These are phyloP conservation scores for Psophia crepitans DNA, from an alignment of 2,113 vertebrate species.

Conservation along the genomic window DNA sequence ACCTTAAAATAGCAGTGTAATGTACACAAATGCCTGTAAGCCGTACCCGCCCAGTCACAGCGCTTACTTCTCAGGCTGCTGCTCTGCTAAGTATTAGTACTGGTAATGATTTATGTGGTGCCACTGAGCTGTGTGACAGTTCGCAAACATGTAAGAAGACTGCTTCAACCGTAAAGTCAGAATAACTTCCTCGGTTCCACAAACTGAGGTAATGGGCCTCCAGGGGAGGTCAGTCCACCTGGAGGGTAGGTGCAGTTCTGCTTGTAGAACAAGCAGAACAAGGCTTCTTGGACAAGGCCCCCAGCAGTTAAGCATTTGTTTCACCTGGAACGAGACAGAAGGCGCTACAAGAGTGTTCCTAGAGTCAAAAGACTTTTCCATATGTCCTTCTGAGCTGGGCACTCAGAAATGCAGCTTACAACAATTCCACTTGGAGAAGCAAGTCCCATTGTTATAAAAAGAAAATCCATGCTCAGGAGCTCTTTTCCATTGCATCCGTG, in stretches of 20 bases:
- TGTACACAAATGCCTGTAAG: not conserved
- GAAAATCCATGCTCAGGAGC: not conserved
- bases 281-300: not conserved
- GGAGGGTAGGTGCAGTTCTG: not conserved
- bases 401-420: not conserved
- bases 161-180: not conserved
- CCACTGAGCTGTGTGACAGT: not conserved
- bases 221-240: not conserved
- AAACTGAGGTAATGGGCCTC: not conserved
- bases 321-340: not conserved
- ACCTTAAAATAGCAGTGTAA: constrained; percentile 16
- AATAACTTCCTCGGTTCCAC: not conserved
- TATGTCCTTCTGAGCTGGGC: not conserved
- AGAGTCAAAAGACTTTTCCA: not conserved
- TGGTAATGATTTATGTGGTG: constrained; percentile 13
- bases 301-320: not conserved
- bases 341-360: not conserved
- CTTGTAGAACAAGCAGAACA: no score
- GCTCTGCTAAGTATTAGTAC: not conserved
- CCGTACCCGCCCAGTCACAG: not conserved
- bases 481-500: not conserved
- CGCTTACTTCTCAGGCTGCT: not conserved
- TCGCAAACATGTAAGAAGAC: not conserved
- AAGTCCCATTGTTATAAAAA: not conserved
- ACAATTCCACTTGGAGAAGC: not conserved